Base-by-base conservation (phyloP, 2,888 invertebrate species). In the Drosophila dives region DNA sequence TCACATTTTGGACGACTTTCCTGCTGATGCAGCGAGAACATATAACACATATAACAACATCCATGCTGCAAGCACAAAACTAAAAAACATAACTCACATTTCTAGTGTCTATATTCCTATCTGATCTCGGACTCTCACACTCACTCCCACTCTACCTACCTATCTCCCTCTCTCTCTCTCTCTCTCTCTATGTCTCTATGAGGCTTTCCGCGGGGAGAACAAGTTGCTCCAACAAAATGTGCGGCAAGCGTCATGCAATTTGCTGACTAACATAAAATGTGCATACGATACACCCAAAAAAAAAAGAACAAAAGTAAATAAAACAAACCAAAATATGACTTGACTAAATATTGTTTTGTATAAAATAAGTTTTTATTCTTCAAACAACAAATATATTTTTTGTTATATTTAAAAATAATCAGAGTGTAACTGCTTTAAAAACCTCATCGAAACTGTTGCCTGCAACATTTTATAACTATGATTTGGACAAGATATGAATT, bases 171-270 rank as follows among this genome's bases (percentile, higher is more conserved):
- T 53, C 42, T 34, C 3, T 0, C 20, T 3, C n/a, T n/a, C 5
- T 23, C 12, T 54, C 42, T 11, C 51, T 32, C 36, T 54, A 50
- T 6, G n/a, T 20, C 61, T 26, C 45, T 23, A 2, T 23, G 23
- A 36, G 17, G 26, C 32, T 23, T 58, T 38, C 56, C n/a, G 34
- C 38, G 23, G n/a, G 48, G 23, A 36, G 26, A 7, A 26, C 36
- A 54, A 38, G n/a, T 38, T 29, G 66, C 11, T 66, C 66, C 71
- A 75, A 72, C 67, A 75, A 79, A 79, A 72, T 79, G 83, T 78
- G 75, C 66, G 83, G 80, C 72, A 81, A 85, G 85, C 70, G 68
- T 64, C 69, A 64, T 73, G 82, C 65, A 81, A 85, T 82, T 85
- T 78, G 75, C 81, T 72, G 80, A 75, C 83, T 79, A 63, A 68